Evolutionary conservation across 2,888 invertebrate species (phyloP).

Genomic region (Aleiodes leptofemur): DNA sequence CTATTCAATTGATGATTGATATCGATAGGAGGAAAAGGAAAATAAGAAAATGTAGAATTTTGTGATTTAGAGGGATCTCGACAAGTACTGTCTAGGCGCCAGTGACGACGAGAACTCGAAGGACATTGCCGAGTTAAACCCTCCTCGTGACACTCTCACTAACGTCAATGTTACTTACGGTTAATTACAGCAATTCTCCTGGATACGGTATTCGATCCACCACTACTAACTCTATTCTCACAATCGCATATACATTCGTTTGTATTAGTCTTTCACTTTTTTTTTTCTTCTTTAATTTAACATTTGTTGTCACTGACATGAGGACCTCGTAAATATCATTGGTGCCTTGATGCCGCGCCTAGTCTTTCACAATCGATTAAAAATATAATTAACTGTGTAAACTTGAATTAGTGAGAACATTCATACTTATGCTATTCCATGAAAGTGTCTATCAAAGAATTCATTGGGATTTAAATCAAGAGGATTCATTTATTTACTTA

Average conservation of each 20-base stretch:
- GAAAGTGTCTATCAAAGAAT: neutral
- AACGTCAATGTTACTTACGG: slow-evolving; percentile 47
- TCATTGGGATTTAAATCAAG: neutral
- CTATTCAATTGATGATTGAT: no score
- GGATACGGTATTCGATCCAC: slow-evolving; percentile 50
- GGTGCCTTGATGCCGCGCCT: slow-evolving; percentile 15
- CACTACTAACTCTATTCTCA: neutral
- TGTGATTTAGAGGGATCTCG: neutral
- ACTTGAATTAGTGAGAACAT: neutral
- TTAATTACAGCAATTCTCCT: slow-evolving; percentile 54
- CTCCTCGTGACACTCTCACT: slow-evolving; percentile 9
- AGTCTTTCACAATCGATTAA: slow-evolving; percentile 5
- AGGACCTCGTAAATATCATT: slow-evolving; percentile 53
- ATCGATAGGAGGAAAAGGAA: no score
- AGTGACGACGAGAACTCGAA: slow-evolving; percentile 11
- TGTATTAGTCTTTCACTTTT: slow-evolving; percentile 11
- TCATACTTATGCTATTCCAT: neutral
- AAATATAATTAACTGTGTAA: slow-evolving; percentile 2
- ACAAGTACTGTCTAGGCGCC: slow-evolving; percentile 3
- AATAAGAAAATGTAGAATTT: no score
- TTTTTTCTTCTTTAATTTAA: slow-evolving; percentile 3
- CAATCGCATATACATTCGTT: slow-evolving; percentile 37
- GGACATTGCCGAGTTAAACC: slow-evolving; percentile 9
- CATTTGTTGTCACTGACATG: slow-evolving; percentile 27
- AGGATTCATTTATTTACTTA: no score